These are phyloP conservation scores for Eumerus sabulonum DNA, from an alignment of 2,888 invertebrate genomes.

Conservation along the genomic window DNA sequence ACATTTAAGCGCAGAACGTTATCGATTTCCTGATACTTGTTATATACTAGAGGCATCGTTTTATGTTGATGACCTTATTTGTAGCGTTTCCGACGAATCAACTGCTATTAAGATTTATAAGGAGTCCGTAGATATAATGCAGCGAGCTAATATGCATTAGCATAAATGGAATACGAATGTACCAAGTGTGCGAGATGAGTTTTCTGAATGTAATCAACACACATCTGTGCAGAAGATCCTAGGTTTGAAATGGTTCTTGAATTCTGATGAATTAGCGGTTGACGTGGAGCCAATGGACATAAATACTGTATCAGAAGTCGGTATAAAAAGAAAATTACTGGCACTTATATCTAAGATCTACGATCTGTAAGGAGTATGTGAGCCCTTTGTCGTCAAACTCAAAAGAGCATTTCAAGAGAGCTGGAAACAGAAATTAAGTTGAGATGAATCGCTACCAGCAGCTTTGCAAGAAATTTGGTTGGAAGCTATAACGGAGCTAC, in stretches of 20 bases:
- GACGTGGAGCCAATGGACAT: not conserved
- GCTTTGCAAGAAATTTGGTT: not conserved
- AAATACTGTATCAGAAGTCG: not conserved
- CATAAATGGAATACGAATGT: not conserved
- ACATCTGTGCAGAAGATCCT: not conserved
- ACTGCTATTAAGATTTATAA: not conserved
- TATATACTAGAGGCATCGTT: not conserved
- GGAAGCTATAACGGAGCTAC: not conserved
- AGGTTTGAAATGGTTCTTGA: not conserved
- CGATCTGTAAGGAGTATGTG: not conserved
- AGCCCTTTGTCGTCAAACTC: slow-evolving; percentile 2
- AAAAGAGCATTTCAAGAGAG: slow-evolving; percentile 8
- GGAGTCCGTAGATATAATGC: not conserved
- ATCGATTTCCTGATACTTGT: not conserved
- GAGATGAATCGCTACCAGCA: not conserved
- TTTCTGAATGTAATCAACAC: not conserved
- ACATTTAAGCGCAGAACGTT: not conserved
- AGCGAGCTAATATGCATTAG: not conserved
- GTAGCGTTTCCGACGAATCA: not conserved
- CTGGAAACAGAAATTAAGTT: slow-evolving; percentile 1
- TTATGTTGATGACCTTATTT: slow-evolving; percentile 1
- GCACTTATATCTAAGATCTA: not conserved
- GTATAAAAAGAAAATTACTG: not conserved
- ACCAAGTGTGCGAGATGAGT: not conserved
- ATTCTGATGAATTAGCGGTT: not conserved